These are phyloP conservation scores for Podargus strigoides DNA, from an alignment of 2,797 vertebrate species.

Conservation along the genomic window DNA sequence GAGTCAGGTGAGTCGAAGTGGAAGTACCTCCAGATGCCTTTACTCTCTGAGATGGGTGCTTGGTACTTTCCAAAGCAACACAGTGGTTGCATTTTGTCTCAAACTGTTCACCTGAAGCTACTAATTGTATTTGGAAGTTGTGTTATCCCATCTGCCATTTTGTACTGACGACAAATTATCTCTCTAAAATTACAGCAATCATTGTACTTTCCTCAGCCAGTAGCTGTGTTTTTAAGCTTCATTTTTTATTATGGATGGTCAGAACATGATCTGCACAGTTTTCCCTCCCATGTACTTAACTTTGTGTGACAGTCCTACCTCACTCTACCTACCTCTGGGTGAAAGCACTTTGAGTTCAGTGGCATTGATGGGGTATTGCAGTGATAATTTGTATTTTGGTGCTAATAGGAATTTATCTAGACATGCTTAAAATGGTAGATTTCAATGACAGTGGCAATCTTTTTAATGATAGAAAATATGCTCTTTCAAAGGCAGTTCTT, in stretches of 20 bases:
- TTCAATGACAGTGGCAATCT: not conserved
- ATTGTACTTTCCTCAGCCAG: not conserved
- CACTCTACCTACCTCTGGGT: not conserved
- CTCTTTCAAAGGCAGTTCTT: not conserved
- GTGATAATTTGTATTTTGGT: not conserved
- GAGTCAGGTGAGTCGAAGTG: not conserved
- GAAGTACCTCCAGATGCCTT: not conserved
- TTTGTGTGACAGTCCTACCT: not conserved
- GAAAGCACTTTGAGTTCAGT: not conserved
- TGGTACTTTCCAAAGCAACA: not conserved
- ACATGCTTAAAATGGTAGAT: not conserved
- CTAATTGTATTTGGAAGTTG: not conserved
- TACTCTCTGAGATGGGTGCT: not conserved
- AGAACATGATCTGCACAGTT: not conserved
- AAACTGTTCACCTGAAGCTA: not conserved
- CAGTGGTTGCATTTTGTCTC: not conserved
- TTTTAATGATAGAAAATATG: not conserved
- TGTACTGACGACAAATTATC: not conserved
- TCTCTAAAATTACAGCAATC: not conserved
- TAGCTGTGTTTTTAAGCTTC: not conserved
- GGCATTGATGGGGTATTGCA: not conserved
- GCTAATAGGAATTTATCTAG: not conserved
- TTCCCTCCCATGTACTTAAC: not conserved
- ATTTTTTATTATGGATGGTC: not conserved
- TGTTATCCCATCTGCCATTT: not conserved